Evolutionary conservation across 23 tunicate species (phyloP).

Genomic region (Pegea sp.): DNA sequence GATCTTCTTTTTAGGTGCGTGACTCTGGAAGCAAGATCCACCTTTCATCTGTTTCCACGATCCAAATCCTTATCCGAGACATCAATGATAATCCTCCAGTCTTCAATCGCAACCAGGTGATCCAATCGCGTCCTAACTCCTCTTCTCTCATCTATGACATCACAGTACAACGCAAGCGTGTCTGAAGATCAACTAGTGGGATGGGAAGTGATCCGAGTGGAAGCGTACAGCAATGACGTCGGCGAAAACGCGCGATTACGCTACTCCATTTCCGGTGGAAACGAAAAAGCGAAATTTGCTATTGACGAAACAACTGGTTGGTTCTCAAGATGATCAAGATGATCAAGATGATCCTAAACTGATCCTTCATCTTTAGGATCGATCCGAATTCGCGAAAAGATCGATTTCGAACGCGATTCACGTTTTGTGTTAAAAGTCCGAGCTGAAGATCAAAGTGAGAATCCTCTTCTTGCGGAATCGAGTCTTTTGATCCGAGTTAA

Average conservation of each 20-base stretch:
- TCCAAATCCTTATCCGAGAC: slow-evolving; percentile 18
- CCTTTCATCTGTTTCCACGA: slow-evolving; percentile 2
- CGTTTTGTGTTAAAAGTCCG: slow-evolving; percentile 26
- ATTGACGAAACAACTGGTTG: slow-evolving; percentile 23
- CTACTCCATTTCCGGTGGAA: slow-evolving; percentile 23
- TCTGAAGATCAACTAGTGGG: slow-evolving; percentile 14
- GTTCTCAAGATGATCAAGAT: slow-evolving; percentile 1
- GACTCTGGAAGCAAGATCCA: slow-evolving; percentile 6
- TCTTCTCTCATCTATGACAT: slow-evolving; percentile 20
- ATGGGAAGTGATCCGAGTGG: slow-evolving; percentile 10
- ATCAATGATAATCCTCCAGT: slow-evolving; percentile 50
- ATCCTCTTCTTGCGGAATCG: slow-evolving; percentile 29
- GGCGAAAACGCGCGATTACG: slow-evolving; percentile 24
- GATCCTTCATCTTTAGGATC: no score
- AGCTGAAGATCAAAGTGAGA: slow-evolving; percentile 24
- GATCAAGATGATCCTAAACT: no score
- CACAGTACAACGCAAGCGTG: slow-evolving; percentile 12
- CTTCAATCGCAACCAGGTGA: slow-evolving; percentile 18
- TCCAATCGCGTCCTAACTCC: background rate
- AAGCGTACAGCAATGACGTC: slow-evolving; percentile 20
- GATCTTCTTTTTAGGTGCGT: slow-evolving; percentile 6
- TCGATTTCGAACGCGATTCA: slow-evolving; percentile 33
- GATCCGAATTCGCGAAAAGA: no score
- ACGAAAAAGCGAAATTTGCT: slow-evolving; percentile 32
- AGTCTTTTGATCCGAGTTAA: slow-evolving; percentile 7